Evolutionary conservation across 2,888 invertebrate genomes (phyloP), one percentile per base, ranked within the genome.

Genomic region (Nycteola revayana): DNA sequence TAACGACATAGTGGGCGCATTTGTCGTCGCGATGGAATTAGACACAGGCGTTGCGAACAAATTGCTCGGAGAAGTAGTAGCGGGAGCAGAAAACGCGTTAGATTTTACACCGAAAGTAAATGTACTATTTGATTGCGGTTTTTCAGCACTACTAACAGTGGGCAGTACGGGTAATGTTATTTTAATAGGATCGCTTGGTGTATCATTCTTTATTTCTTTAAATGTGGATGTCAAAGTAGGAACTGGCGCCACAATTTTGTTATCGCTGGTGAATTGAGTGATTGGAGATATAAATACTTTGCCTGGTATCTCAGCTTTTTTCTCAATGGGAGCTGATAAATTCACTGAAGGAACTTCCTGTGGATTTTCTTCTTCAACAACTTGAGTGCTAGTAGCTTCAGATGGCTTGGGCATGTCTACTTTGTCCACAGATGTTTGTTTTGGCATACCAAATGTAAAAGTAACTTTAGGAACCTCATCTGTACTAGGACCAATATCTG

Each of bases 381-480:
- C 39, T 26, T 54, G 54, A n/a, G n/a, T n/a, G n/a, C n/a, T n/a
- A 9, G 45, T 37, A 7, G 41, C 4, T 6, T 60, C 57, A 2
- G 37, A 17, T 9, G 38, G 2, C 31, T 47, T 49, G 3, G 45
- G 37, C 27, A 45, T 18, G 2, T 37, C 24, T 7, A 39, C 25
- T 9, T 39, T 1, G 7, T 23, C 9, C 36, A 26, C 22, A 8
- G 39, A 7, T 10, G 45, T 47, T 26, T 49, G 34, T 36, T 69
- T 69, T n/a, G 75, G 71, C 28, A 82, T 60, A 9, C 79, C 79
- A 54, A 84, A 83, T 10, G 57, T 49, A 37, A 78, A 83, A 25
- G 54, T 59, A 7, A 53, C 43, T 49, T 49, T 60, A 17, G 35
- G 1, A 9, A 21, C 17, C 22, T 61, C 57, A 20, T 10, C 18